Conservation (phyloP, 2,113 vertebrate species). For the Bujurquina vittata region DNA sequence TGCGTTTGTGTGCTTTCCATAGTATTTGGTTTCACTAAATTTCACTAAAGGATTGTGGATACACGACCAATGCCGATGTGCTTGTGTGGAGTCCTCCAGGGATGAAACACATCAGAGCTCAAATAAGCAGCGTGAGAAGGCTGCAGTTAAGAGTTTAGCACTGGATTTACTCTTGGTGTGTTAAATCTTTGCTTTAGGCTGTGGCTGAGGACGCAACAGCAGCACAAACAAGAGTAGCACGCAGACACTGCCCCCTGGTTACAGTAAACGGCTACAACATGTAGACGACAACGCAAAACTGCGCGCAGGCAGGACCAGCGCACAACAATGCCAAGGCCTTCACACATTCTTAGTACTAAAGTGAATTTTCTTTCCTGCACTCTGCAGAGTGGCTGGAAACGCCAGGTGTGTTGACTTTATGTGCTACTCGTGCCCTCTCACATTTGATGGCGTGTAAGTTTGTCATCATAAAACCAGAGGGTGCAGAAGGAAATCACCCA, state of each 20-base stretch:
- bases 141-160: not conserved
- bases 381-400: not conserved
- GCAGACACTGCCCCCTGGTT: too few species aligned
- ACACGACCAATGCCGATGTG: not conserved
- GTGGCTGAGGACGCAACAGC: not conserved
- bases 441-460: not conserved
- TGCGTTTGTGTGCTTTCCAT: not conserved
- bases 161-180: too few species aligned
- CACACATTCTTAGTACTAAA: not conserved
- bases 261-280: not conserved
- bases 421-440: not conserved
- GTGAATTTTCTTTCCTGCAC: accelerated
- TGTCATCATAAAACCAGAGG: not conserved
- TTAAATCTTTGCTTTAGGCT: not conserved
- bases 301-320: not conserved
- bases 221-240: not conserved
- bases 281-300: not conserved
- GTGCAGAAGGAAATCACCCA: too few species aligned
- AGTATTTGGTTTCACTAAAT: not conserved
- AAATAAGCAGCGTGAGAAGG: not conserved
- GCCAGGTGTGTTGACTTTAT: not conserved
- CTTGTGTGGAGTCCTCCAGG: not conserved
- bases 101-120: not conserved
- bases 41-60: not conserved
- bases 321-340: too few species aligned